Conservation (phyloP, 2,797 vertebrate genomes). For the Darevskia mixta region DNA sequence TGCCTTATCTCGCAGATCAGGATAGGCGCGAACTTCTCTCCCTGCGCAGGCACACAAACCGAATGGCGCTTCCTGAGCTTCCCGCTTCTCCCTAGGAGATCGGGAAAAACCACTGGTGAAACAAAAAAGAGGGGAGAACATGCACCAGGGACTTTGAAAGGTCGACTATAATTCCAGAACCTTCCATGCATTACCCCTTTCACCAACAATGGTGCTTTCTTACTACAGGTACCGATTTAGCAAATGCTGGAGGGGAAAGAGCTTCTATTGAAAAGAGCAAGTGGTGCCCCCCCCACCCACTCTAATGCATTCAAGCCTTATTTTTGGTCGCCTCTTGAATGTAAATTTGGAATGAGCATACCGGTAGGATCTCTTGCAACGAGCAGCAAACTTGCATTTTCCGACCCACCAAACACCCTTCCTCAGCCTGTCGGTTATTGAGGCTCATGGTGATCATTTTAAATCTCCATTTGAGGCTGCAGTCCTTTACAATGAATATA, state of each 20-base stretch:
- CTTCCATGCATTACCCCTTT: background rate
- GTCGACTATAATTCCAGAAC: background rate
- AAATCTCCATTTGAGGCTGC: background rate
- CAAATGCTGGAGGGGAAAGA: background rate
- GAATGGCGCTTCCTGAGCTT: background rate
- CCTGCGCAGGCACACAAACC: no score
- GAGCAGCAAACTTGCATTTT: background rate
- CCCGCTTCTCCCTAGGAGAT: rapidly evolving
- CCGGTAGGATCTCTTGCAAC: background rate
- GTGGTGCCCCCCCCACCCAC: no score
- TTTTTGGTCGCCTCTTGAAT: no score
- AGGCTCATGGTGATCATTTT: no score
- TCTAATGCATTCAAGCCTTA: no score
- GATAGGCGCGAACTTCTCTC: no score
- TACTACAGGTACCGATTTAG: background rate
- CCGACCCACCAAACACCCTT: background rate
- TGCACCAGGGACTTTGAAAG: background rate
- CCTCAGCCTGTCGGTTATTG: background rate
- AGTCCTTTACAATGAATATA: no score
- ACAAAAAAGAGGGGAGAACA: background rate
- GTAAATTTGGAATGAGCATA: background rate
- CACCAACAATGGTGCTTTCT: background rate
- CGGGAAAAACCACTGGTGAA: background rate
- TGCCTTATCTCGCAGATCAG: background rate
- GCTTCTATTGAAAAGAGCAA: background rate